Percentiles rank a stretch among this genome's conserved stretches.
These are phyloP conservation scores for Anhinga anhinga DNA, from an alignment of 2,113 vertebrate species.

Conservation along the genomic window DNA sequence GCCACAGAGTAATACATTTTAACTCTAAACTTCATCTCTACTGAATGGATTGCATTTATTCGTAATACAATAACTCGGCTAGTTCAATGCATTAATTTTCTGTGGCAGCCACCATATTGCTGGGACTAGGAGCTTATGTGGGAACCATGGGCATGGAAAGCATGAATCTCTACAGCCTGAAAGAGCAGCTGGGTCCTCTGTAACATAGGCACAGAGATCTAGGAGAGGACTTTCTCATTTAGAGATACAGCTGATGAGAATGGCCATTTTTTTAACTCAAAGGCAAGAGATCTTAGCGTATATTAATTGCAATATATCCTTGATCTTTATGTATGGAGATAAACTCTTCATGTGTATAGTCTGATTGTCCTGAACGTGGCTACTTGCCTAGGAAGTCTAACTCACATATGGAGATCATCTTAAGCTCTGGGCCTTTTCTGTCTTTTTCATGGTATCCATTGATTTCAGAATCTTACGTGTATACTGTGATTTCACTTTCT, in stretches of 20 bases:
- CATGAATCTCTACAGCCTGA: background rate
- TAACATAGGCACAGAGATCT: background rate
- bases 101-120: background rate
- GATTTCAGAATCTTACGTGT: background rate
- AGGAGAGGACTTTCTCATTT: background rate
- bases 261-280: background rate
- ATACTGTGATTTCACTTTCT: background rate
- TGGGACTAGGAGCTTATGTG: background rate
- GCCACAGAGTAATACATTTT: background rate
- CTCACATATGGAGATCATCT: background rate
- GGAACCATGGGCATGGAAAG: background rate
- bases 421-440: background rate
- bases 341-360: background rate
- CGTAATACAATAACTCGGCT: too few species aligned
- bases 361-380: background rate
- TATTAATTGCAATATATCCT: fast-evolving
- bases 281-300: background rate
- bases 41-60: background rate
- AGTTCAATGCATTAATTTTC: background rate
- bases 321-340: background rate
- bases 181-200: background rate
- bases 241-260: background rate
- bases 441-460: background rate
- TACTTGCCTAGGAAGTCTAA: background rate
- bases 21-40: background rate